A percentile compares a stretch with the other conserved stretches of the same genome.
Conservation (phyloP, 2,797 vertebrate genomes). For the Pelobates cultripes region DNA sequence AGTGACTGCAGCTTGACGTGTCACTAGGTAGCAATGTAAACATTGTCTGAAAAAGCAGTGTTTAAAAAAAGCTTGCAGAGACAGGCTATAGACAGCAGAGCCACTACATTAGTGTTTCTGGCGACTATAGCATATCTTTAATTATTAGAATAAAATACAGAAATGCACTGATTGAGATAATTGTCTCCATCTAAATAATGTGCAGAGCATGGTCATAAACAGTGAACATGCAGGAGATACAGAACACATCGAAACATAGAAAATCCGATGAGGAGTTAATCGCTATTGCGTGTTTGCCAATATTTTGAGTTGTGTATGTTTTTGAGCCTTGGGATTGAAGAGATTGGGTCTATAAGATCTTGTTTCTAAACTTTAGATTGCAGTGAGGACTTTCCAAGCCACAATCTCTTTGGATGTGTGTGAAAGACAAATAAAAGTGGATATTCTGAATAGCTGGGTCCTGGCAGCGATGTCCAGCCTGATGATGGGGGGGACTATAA, state of each 20-base stretch:
- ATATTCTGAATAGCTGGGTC: slow-evolving; percentile 44
- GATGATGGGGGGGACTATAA: background rate
- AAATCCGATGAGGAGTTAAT: background rate
- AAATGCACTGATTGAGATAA: too few relatives aligned
- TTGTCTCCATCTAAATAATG: too few relatives aligned
- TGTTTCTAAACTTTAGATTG: slow-evolving; percentile 65
- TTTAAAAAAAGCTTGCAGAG: too few relatives aligned
- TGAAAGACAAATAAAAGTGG: background rate
- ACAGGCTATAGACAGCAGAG: too few relatives aligned
- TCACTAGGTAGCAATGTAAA: too few relatives aligned
- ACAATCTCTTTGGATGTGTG: slow-evolving; percentile 56
- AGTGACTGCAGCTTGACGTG: too few relatives aligned
- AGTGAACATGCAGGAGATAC: background rate
- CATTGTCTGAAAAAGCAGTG: too few relatives aligned
- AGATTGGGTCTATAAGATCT: slow-evolving; percentile 59
- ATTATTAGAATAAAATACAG: too few relatives aligned
- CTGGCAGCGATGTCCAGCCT: slow-evolving; percentile 54
- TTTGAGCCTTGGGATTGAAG: background rate
- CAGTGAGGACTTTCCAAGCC: slow-evolving; percentile 64
- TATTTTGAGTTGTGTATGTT: background rate
- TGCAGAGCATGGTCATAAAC: background rate
- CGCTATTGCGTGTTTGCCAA: background rate
- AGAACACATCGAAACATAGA: background rate
- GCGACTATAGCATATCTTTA: too few relatives aligned
- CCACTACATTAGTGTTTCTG: too few relatives aligned